Conservation (phyloP, 2,113 vertebrate genomes). For the Crypturellus undulatus region DNA sequence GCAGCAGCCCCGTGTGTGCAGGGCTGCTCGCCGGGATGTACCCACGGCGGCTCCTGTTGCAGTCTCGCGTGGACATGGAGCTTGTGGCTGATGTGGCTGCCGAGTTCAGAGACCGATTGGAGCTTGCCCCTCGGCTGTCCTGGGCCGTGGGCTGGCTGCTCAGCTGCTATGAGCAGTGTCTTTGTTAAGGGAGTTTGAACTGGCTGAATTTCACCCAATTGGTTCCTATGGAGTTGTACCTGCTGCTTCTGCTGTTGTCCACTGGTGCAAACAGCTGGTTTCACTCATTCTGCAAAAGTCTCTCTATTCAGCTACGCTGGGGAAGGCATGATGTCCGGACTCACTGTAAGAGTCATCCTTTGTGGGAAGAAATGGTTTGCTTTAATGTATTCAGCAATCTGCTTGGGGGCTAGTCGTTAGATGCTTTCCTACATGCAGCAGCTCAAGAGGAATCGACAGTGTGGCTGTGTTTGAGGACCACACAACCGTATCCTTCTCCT, state of each 20-base stretch:
- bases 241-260: background rate
- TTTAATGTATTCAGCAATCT: background rate
- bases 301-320: background rate
- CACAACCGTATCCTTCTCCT: background rate
- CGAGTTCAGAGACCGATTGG: no score
- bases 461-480: fast-evolving
- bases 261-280: background rate
- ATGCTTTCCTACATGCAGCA: no score
- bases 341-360: background rate
- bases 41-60: no score
- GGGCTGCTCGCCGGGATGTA: no score
- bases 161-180: fast-evolving
- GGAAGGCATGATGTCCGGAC: background rate
- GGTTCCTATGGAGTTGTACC: background rate
- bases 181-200: background rate
- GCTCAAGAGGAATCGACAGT: no score
- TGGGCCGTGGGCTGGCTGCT: fast-evolving
- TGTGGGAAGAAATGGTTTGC: background rate
- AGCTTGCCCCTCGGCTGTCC: background rate
- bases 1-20: no score
- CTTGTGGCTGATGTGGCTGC: no score
- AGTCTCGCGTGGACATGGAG: no score
- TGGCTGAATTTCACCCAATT: background rate
- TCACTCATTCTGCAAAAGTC: background rate
- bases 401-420: background rate